These are phyloP conservation scores for Petromus typicus DNA, from an alignment of 2,113 vertebrate genomes.

Conservation along the genomic window DNA sequence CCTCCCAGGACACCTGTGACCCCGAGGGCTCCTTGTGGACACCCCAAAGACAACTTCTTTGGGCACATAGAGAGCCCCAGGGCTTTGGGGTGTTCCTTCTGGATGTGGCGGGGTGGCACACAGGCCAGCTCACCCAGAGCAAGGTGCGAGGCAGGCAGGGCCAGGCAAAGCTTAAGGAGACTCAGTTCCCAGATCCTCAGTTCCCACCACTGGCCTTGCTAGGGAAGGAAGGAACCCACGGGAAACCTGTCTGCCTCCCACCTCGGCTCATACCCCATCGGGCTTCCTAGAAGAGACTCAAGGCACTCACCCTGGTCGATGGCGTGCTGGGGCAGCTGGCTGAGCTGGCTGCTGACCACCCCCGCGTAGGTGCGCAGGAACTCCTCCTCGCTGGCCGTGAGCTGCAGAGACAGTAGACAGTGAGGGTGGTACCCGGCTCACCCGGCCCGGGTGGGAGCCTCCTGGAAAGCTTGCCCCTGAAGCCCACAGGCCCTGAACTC, in stretches of 20 bases:
- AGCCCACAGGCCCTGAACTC: background rate
- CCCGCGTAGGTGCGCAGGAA: conserved; percentile 97
- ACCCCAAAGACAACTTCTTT: background rate
- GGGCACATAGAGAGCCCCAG: background rate
- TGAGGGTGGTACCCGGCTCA: background rate
- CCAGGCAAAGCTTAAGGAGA: background rate
- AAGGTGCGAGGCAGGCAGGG: background rate
- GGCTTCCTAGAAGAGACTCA: too few species aligned
- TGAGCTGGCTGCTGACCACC: conserved; percentile 98
- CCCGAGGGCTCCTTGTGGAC: rapidly evolving
- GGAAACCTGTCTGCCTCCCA: background rate
- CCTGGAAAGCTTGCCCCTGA: background rate
- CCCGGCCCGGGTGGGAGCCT: background rate
- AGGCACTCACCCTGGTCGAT: conserved; percentile 96
- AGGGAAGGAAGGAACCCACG: background rate
- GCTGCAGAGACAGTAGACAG: conserved; percentile 83
- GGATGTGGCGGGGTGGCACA: background rate
- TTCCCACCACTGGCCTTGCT: background rate
- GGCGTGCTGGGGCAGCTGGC: conserved; percentile 97
- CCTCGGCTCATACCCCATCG: background rate
- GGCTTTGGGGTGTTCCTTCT: too few species aligned
- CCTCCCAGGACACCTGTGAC: background rate
- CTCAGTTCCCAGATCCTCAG: background rate
- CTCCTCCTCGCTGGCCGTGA: conserved; percentile 97
- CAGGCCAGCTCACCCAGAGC: background rate